Base-by-base conservation (phyloP, 1,140 invertebrate genomes). In the Parapsyche elsis region DNA sequence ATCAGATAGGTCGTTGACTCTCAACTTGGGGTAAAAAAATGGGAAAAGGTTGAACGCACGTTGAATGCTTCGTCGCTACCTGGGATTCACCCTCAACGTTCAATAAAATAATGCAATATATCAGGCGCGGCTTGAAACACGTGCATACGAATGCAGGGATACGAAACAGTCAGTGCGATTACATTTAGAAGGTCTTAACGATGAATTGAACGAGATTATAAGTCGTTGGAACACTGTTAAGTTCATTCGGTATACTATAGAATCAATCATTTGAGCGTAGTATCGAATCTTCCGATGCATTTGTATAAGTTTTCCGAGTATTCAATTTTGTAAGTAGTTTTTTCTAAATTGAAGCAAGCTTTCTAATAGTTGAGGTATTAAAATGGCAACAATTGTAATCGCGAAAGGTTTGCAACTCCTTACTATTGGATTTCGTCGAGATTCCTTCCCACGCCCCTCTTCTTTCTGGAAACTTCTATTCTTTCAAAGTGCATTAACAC, bases 361-460 rank as follows among this genome's bases (percentile, higher is more conserved):
- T n/a, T n/a, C n/a, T n/a, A n/a, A n/a, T n/a, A n/a, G 30, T 38
- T 38, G 30, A 38, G 1, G 30, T 38, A 7, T 38, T 38, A 7
- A 38, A 38, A 38, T 38, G 30, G 30, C 7, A 7, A 38, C n/a
- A n/a, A n/a, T n/a, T 38, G 1, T 38, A 38, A 38, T 38, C 7
- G 1, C 30, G 2, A 61, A 61, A 61, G 59, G n/a, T 61, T 61
- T 61, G 21, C 59, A 10, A 61, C 10, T 2, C 21, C 59, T 61
- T 21, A 14, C 21, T 21, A 19, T 21, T 16, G 9, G 21, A 61
- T 23, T 9, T 53, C 21, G 19, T 16, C 59, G 10, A 67, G 21
- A 64, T 67, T 14, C 30, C 53, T 77, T 77, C 75, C 75, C 75
- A 77, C 53, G 75, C 59, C 57, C n/a, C 24, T 75, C 19, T 75